phyloP scores from a whole-genome alignment of 1,140 invertebrate genomes.

The Drosophila bocqueti region DNA sequence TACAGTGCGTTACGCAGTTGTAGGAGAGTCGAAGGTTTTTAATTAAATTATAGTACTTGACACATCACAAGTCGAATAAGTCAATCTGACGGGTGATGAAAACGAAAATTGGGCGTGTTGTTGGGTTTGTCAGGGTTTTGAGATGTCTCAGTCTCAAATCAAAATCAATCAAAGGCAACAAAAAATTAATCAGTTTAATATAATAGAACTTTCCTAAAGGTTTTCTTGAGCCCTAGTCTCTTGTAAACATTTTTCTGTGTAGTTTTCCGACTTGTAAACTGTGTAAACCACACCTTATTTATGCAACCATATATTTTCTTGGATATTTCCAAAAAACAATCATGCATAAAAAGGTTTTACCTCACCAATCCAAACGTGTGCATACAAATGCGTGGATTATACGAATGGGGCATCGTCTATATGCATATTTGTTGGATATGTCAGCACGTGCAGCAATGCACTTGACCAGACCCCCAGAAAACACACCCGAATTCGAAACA shows the following conservation, averaged over 20 bases:
- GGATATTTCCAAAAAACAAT: slow-evolving; percentile 15
- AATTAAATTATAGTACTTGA: slow-evolving; percentile 24
- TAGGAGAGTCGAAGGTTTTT: slow-evolving; percentile 37
- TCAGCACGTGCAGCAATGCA: slow-evolving; percentile 54
- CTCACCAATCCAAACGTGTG: slow-evolving; percentile 13
- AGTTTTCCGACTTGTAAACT: neutral
- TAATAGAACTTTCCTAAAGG: neutral
- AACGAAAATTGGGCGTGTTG: too few species aligned
- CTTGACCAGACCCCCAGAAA: slow-evolving; percentile 16
- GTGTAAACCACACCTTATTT: neutral
- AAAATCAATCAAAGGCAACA: neutral
- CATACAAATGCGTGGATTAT: slow-evolving; percentile 56
- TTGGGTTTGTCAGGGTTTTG: neutral
- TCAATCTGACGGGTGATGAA: neutral
- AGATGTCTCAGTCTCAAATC: neutral
- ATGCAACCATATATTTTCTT: slow-evolving; percentile 10
- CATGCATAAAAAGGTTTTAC: slow-evolving; percentile 3
- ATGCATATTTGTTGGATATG: slow-evolving; percentile 26
- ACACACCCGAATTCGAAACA: neutral
- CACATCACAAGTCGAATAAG: slow-evolving; percentile 6
- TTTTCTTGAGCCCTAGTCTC: neutral
- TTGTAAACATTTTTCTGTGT: neutral
- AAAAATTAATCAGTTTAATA: neutral
- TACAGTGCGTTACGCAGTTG: slow-evolving; percentile 19
- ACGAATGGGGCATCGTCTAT: neutral